Percentiles rank a stretch among this genome's conserved stretches.
These are phyloP conservation scores for Noctuana brunneofusca DNA, from an alignment of 2,888 invertebrate genomes.

Conservation along the genomic window DNA sequence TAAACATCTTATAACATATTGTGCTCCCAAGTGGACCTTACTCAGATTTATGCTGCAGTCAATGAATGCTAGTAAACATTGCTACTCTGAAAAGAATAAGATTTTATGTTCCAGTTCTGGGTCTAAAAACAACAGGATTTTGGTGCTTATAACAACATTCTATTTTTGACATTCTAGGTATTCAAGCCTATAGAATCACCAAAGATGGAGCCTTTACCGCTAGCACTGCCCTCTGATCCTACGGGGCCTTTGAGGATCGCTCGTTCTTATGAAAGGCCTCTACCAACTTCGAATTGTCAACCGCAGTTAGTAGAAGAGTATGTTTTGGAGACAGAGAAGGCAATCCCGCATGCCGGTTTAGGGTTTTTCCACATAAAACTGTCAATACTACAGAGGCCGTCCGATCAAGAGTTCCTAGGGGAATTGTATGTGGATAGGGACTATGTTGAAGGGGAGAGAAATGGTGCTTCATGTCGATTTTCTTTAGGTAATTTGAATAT, in stretches of 20 bases:
- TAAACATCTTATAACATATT: no score
- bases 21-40: no score
- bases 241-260: conserved; percentile 66
- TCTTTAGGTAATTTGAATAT: conserved; percentile 74
- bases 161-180: conserved; percentile 60
- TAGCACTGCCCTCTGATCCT: conserved; percentile 80
- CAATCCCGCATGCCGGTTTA: conserved; percentile 82
- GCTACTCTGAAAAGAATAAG: no score
- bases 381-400: conserved; percentile 92
- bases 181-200: conserved; percentile 85
- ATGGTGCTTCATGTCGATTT: conserved; percentile 93
- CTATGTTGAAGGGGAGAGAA: conserved; percentile 87
- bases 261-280: conserved; percentile 84
- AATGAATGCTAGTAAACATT: no score
- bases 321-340: conserved; percentile 92
- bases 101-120: no score
- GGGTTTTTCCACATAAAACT: conserved; percentile 93
- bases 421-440: conserved; percentile 95
- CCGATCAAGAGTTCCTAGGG: conserved; percentile 94
- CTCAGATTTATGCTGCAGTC: no score
- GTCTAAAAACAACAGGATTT: no score
- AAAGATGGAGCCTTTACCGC: conserved; percentile 82
- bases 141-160: no score
- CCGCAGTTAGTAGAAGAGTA: conserved; percentile 94
- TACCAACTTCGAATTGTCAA: conserved; percentile 86